These are phyloP conservation scores for Pimpla rufipes DNA, from an alignment of 2,888 invertebrate species.

Conservation along the genomic window DNA sequence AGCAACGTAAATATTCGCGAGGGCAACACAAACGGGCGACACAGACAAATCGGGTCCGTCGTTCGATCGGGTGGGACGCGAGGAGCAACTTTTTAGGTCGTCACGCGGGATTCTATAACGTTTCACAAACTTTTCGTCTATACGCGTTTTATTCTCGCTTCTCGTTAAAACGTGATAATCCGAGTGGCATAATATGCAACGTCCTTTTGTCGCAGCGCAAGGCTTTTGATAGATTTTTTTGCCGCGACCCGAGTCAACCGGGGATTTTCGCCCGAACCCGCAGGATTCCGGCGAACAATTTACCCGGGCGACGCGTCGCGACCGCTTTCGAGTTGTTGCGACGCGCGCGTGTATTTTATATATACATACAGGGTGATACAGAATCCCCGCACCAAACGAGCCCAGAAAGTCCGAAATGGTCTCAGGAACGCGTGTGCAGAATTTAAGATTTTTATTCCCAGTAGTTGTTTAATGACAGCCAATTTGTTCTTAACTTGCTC, in stretches of 20 bases:
- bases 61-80: constrained; percentile 48
- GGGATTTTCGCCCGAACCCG: background rate
- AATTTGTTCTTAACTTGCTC: too few species aligned
- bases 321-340: constrained; percentile 5
- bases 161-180: background rate
- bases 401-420: too few species aligned
- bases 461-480: too few species aligned
- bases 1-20: constrained; percentile 75
- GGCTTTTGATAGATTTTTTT: constrained; percentile 2
- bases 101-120: constrained; percentile 41
- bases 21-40: too few species aligned
- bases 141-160: background rate
- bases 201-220: background rate
- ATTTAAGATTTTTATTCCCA: too few species aligned
- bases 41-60: constrained; percentile 14
- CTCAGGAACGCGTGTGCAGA: too few species aligned
- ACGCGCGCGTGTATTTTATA: constrained; percentile 17
- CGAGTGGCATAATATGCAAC: background rate
- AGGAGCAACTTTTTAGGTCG: constrained; percentile 64
- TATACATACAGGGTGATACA: too few species aligned
- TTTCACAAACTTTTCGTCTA: constrained; percentile 20
- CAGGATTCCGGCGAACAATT: constrained; percentile 20
- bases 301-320: constrained; percentile 18
- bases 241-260: background rate
- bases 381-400: too few species aligned